A percentile compares a stretch with the other conserved stretches of the same genome.
Conservation (phyloP, 2,797 vertebrate genomes). For the Varecia variegata region DNA sequence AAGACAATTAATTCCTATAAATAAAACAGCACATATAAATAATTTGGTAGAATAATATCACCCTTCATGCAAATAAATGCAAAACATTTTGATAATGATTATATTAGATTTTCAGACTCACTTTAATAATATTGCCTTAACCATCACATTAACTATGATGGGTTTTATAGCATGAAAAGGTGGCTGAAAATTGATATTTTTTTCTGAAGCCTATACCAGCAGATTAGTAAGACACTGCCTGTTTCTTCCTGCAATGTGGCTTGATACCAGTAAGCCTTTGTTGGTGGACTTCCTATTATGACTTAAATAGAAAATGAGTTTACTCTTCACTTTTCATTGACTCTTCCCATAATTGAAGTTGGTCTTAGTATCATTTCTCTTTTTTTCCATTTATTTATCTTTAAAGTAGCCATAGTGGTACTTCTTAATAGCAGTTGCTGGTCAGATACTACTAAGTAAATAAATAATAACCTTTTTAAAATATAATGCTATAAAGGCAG, state of each 20-base stretch:
- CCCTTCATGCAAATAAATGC: conserved; percentile 14
- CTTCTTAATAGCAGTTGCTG: background rate
- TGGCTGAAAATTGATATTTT: background rate
- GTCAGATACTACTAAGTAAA: background rate
- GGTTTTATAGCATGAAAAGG: background rate
- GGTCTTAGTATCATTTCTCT: background rate
- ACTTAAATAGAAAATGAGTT: background rate
- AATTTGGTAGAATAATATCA: background rate
- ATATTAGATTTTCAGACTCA: conserved; percentile 3
- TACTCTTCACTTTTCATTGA: background rate
- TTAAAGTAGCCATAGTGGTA: background rate
- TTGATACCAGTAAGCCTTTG: background rate
- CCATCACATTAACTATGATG: background rate
- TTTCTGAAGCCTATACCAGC: background rate
- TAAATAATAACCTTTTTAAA: background rate
- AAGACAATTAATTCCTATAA: background rate
- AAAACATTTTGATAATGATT: conserved; percentile 15
- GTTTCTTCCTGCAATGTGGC: background rate
- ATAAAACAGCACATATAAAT: background rate
- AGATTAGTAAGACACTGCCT: background rate
- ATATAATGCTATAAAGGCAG: background rate
- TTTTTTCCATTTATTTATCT: background rate
- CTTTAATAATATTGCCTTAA: conserved; percentile 4
- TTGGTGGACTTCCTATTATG: background rate
- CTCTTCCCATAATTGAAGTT: background rate